Evolutionary conservation across 2,797 vertebrate genomes (phyloP).

Genomic region (Takifugu ocellatus): DNA sequence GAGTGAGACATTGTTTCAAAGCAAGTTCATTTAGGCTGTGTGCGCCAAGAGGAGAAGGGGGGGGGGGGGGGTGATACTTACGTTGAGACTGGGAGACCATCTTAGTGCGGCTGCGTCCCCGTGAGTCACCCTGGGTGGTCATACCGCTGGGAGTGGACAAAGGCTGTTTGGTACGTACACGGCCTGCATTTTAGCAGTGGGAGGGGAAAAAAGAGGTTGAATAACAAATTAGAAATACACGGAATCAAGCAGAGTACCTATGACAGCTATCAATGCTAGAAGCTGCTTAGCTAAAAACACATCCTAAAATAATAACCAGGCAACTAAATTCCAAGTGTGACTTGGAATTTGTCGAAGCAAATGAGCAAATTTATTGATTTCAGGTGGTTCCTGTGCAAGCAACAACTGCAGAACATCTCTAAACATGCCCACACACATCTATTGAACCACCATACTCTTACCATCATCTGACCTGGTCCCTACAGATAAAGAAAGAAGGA

Average conservation of each 20-base stretch:
- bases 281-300: conserved; percentile 9
- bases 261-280: conserved; percentile 29
- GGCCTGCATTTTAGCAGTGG: conserved; percentile 70
- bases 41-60: background rate
- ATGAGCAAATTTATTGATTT: background rate
- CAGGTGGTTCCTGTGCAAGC: conserved; percentile 6
- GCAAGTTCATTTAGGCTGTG: conserved; percentile 5
- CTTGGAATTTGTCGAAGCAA: background rate
- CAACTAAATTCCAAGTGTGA: conserved; percentile 15
- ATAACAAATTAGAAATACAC: background rate
- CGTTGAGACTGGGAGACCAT: conserved; percentile 97
- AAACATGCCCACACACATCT: conserved; percentile 37
- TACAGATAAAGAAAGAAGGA: conserved; percentile 67
- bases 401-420: conserved; percentile 41
- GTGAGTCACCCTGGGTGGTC: conserved; percentile 87
- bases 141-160: conserved; percentile 79
- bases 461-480: conserved; percentile 88
- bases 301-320: conserved; percentile 19
- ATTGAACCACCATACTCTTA: conserved; percentile 73
- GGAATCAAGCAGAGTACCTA: conserved; percentile 22
- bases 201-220: background rate
- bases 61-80: conserved; percentile 70
- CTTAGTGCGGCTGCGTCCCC: conserved; percentile 93
- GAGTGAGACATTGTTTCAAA: background rate
- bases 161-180: conserved; percentile 84